Percentiles rank a stretch among this genome's conserved stretches.
phyloP scores from a whole-genome alignment of 2,797 vertebrate genomes.

The Myotis daubentonii region DNA sequence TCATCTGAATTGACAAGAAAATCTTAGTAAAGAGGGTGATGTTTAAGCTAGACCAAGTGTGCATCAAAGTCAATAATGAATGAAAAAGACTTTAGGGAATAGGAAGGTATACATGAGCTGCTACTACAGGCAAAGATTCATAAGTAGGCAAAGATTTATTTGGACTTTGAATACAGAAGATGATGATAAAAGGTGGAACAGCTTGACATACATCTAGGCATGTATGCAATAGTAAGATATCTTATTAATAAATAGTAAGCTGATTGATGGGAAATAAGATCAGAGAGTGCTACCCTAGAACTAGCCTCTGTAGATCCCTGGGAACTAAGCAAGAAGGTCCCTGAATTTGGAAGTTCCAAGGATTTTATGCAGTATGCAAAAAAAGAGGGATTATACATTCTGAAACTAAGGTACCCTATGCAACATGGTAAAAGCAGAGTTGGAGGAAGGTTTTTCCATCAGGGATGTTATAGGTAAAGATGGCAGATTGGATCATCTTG shows the following conservation, averaged over 20 bases:
- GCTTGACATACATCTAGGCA: background rate
- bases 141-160: background rate
- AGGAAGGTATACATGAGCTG: background rate
- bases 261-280: background rate
- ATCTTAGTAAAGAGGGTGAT: background rate
- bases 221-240: background rate
- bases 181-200: background rate
- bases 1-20: background rate
- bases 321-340: background rate
- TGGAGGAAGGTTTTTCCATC: background rate
- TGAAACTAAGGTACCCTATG: background rate
- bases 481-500: background rate
- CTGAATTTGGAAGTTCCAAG: background rate
- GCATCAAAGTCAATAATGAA: background rate
- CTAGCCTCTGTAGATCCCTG: background rate
- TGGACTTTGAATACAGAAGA: background rate
- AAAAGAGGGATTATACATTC: background rate
- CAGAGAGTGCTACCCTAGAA: background rate
- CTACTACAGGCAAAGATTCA: background rate
- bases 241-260: background rate
- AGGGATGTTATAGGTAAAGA: background rate
- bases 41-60: background rate
- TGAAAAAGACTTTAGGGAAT: background rate
- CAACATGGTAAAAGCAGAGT: background rate
- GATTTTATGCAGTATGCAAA: background rate